Evolutionary conservation across 1,140 invertebrate genomes (phyloP), one percentile per base, ranked within the genome.

Genomic region (Ephestia elutella): DNA sequence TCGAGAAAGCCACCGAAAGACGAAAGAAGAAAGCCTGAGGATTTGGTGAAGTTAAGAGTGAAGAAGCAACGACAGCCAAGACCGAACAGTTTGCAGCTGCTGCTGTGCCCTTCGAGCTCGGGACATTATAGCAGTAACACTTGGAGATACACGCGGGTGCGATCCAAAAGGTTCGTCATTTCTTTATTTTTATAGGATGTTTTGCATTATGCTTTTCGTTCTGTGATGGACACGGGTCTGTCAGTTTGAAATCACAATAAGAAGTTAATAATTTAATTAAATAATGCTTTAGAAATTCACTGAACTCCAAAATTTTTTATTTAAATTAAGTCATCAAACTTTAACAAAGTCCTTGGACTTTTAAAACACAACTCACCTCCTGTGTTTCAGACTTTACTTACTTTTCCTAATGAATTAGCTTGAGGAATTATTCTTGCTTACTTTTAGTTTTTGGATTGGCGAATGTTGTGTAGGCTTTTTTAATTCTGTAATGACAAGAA

Each of bases 41-140:
- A 80, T 54, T 71, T 78, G 8, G 83, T 88, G 7, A 85, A 79
- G 49, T 60, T 88, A 54, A 77, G 86, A 54, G 69, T 66, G 7
- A 88, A 86, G 64, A 88, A 83, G 60, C 72, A 79, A 21, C 73
- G 84, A 32, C 76, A 88, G 57, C 81, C 86, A 21, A 65, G 86
- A 30, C 86, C 86, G 4, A 87, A 87, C 59, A 88, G 86, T 50
- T 64, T 88, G 17, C 86, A 88, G 62, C 57, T 88, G 54, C 59
- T 88, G 15, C 63, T 88, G 10, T 88, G 86, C 54, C 81, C 81
- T 1, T 84, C 82, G 10, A 82, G 71, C 44, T 85, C 81, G 28
- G 86, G 84, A 21, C 84, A 87, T 56, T 87, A 86, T 53, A 86
- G 81, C 65, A 88, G 86, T 51, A 79, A 78, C 56, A 88, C 86